Conservation (phyloP, 2,888 invertebrate species). For the Trimorus sp. region DNA sequence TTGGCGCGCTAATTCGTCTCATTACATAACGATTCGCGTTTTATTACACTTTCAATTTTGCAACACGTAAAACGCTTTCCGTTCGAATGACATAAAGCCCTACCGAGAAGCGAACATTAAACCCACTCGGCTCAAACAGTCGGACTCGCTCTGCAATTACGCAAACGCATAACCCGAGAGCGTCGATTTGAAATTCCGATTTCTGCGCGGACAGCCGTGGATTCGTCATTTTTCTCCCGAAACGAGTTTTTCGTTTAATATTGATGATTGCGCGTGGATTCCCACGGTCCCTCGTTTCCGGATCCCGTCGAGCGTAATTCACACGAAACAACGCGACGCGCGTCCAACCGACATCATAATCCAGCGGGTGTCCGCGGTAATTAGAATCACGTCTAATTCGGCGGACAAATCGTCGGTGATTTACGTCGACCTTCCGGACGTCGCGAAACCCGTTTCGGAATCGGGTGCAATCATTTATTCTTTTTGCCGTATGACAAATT, state of each 20-base stretch:
- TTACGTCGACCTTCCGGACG: conserved; percentile 13
- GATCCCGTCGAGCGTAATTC: background rate
- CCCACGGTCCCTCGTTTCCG: conserved; percentile 32
- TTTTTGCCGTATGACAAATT: conserved; percentile 47
- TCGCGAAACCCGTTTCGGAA: conserved; percentile 40
- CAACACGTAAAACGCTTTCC: conserved; percentile 11
- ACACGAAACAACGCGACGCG: conserved; percentile 16
- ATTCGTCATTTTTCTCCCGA: conserved; percentile 26
- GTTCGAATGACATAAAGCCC: background rate
- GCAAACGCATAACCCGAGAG: conserved; percentile 3
- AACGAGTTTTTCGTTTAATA: conserved; percentile 22
- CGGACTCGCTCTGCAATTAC: background rate
- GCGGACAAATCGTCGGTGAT: conserved; percentile 37
- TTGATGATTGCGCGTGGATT: conserved; percentile 19
- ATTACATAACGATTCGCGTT: conserved; percentile 6
- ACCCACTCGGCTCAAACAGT: background rate
- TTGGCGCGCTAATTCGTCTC: conserved; percentile 4
- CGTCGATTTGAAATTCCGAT: conserved; percentile 35
- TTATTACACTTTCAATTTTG: conserved; percentile 28
- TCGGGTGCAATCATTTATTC: conserved; percentile 60
- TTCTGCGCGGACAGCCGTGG: conserved; percentile 16
- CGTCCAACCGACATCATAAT: background rate
- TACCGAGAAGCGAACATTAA: conserved; percentile 16
- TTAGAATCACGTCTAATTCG: conserved; percentile 35
- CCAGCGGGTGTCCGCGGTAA: background rate